Conservation (phyloP, 2,797 vertebrate genomes). For the Sciurus vulgaris region DNA sequence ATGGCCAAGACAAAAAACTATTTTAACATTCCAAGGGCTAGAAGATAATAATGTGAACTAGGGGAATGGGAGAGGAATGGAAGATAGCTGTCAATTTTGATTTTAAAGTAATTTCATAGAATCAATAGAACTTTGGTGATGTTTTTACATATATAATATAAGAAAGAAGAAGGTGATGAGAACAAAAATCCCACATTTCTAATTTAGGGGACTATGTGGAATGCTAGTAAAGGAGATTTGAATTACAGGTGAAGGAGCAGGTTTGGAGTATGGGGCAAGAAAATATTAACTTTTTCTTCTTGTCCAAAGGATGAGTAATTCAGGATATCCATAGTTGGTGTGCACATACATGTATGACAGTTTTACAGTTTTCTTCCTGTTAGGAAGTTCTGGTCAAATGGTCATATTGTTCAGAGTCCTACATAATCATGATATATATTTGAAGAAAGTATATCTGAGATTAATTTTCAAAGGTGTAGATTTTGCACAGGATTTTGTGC, state of each 20-base stretch:
- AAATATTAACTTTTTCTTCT: not conserved
- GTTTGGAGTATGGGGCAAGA: not conserved
- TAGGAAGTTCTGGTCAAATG: not conserved
- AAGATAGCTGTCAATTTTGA: not conserved
- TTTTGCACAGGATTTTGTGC: not conserved
- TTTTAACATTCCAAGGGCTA: not conserved
- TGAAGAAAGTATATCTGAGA: not conserved
- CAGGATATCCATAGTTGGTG: not conserved
- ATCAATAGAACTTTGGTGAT: not conserved
- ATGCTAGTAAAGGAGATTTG: not conserved
- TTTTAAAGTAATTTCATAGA: conserved; percentile 35
- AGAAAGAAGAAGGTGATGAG: not conserved
- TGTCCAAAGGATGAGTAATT: not conserved
- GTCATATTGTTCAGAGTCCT: not conserved
- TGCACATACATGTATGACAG: not conserved
- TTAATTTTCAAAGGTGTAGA: not conserved
- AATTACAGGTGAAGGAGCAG: not conserved
- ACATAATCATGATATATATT: not conserved
- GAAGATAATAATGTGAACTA: not conserved
- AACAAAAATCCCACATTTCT: not conserved
- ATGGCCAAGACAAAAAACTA: not conserved
- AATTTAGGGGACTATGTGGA: not conserved
- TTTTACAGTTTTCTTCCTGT: not conserved
- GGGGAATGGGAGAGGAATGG: not conserved
- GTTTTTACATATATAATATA: not conserved